Base-by-base conservation (phyloP, 1,140 invertebrate species). In the Akabosia matsudoensis region DNA sequence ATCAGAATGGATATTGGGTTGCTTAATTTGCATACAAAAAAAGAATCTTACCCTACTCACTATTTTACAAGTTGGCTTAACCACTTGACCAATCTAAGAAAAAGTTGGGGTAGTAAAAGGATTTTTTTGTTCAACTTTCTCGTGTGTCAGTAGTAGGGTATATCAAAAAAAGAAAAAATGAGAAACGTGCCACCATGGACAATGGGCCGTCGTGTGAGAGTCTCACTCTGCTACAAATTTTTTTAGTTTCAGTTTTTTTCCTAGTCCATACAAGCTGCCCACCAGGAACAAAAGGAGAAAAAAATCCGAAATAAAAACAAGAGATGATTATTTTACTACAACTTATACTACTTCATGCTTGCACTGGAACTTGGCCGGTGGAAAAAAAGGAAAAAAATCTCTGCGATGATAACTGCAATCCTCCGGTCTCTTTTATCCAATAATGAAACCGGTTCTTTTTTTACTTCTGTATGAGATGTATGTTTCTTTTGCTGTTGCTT, bases 1-100 rank as follows among this genome's bases (percentile, higher is more conserved):
- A 30, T 67, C 76, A 78, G 72, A 80, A 80, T 80, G 79, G 79
- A 78, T 76, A 80, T 73, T 80, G 73, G 76, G 73, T 76, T 73
- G 67, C 79, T 74, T 78, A 78, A 79, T 79, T 79, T 79, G 78
- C 75, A 79, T 79, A 56, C 70, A 74, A 74, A 54, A 70, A 78
- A 74, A 78, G n/a, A 22, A 61, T 33, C 31, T 37, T 30, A 64
- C n/a, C 34, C 45, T 70, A 7, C 56, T 13, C n/a, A 28, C n/a
- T 22, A 28, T 64, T 10, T 22, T 10, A 4, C 28, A 28, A 7
- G n/a, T 22, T n/a, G n/a, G n/a, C n/a, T n/a, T n/a, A n/a, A 64
- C n/a, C 56, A 64, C 56, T 24, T 22, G 70, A 18, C 45, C 33
- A 67, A 28, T 67, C 31, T 24, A 67, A 61, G 24, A 22, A 61